A percentile compares a stretch with the other conserved stretches of the same genome.
Evolutionary conservation across 2,113 vertebrate species (phyloP).

Genomic region (Steatornis caripensis): DNA sequence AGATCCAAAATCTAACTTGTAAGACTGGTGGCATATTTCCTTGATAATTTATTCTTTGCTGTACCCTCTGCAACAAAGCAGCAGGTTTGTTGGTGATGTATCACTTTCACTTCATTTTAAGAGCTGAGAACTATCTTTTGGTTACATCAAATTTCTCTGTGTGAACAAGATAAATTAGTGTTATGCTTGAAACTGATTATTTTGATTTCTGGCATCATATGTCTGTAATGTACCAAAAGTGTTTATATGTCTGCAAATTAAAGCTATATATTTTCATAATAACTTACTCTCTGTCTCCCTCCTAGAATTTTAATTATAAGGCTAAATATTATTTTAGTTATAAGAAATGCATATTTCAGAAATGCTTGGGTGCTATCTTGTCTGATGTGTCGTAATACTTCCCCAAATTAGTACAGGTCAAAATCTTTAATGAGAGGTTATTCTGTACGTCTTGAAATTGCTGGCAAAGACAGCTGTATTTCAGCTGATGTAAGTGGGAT

Average conservation of each 20-base stretch:
- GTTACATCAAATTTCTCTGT: slow-evolving; percentile 56
- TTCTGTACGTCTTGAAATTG: background rate
- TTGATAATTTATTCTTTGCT: slow-evolving; percentile 63
- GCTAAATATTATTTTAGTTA: background rate
- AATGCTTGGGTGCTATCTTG: background rate
- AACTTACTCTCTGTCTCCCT: slow-evolving; percentile 50
- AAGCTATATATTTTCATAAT: slow-evolving; percentile 84
- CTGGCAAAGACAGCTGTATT: background rate
- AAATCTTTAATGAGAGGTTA: background rate
- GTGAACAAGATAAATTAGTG: slow-evolving; percentile 66
- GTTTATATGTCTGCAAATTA: slow-evolving; percentile 85
- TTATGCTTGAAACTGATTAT: slow-evolving; percentile 65
- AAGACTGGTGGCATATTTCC: slow-evolving; percentile 60
- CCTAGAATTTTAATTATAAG: slow-evolving; percentile 46
- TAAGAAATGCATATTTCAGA: background rate
- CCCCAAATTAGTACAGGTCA: background rate
- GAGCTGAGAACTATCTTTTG: slow-evolving; percentile 63
- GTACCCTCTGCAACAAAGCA: slow-evolving; percentile 59
- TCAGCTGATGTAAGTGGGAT: background rate
- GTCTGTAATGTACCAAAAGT: slow-evolving; percentile 79
- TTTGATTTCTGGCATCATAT: slow-evolving; percentile 67
- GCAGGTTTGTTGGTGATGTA: slow-evolving; percentile 56
- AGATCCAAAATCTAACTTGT: slow-evolving; percentile 61
- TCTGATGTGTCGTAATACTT: background rate
- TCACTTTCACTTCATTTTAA: slow-evolving; percentile 63